Evolutionary conservation across 1,140 invertebrate species (phyloP), one percentile per base, ranked within the genome.

Genomic region (Trichonephila clavata): DNA sequence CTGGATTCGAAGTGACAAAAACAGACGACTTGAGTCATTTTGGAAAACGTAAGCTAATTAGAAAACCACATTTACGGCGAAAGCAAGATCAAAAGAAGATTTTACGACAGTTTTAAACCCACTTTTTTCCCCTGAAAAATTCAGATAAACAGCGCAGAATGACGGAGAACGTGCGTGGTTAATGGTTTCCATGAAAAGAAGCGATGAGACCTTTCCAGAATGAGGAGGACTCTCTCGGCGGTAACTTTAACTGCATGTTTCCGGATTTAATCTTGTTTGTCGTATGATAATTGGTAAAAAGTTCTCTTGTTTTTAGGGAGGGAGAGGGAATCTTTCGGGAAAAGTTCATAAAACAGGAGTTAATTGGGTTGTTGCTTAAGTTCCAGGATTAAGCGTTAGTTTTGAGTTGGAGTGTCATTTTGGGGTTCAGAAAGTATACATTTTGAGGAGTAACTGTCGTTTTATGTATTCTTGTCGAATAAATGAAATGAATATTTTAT

Each of bases 21-120:
- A 83, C 43, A 57, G 81, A 59, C 81, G n/a, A 83, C n/a, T 77
- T 24, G 14, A 32, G 71, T 77, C 71, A 77, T 83, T 83, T 57
- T 57, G 16, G 81, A 83, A 83, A 59, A 83, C 81, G 43, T 18
- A n/a, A 83, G 43, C 81, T 83, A 83, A 83, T 83, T 83, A 83
- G 18, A 43, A 21, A 83, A 57, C 81, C 81, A 14, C 50, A 83
- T 57, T 81, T 83, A 83, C 13, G 81, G 81, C n/a, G 20, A 21
- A 14, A 20, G 18, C 16, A 24, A 59, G 50, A 59, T 57, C 50
- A 83, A 57, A 83, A 83, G 80, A n/a, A n/a, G 43, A n/a, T 81
- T 81, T 81, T 81, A 81, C 43, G 77, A 50, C 77, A 50, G 77
- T 77, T 77, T 77, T 77, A 77, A 77, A 39, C 14, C 27, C 71